phyloP scores from a whole-genome alignment of 2,888 invertebrate genomes.

The Drosophila prolongata region DNA sequence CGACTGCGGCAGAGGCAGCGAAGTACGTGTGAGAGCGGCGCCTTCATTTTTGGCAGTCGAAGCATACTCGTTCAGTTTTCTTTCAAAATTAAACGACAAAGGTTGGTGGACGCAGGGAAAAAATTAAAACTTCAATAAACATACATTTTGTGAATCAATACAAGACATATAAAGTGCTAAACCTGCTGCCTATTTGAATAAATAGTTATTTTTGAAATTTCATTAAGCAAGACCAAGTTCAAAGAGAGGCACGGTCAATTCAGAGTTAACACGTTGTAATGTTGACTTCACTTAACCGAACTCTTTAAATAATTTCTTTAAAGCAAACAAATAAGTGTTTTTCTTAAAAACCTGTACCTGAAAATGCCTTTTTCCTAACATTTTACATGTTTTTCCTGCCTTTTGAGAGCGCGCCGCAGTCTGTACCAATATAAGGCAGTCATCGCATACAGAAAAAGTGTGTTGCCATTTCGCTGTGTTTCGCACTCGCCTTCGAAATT shows the following conservation, averaged over 20 bases:
- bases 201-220: not conserved
- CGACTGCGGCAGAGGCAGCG: conserved; percentile 23
- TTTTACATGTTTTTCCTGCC: conserved; percentile 28
- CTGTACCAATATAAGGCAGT: conserved; percentile 65
- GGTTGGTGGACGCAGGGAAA: conserved; percentile 60
- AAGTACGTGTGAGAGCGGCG: conserved; percentile 44
- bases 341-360: conserved; percentile 23
- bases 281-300: not conserved
- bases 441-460: conserved; percentile 72
- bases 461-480: conserved; percentile 72
- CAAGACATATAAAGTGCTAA: conserved; percentile 1
- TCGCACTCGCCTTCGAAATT: conserved; percentile 42
- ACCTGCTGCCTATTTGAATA: not conserved
- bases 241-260: not conserved
- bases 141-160: conserved; percentile 13
- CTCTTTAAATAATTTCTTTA: not conserved
- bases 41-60: conserved; percentile 53
- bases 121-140: conserved; percentile 21
- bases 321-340: conserved; percentile 6
- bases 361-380: conserved; percentile 8
- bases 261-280: conserved; percentile 10
- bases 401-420: conserved; percentile 51
- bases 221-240: not conserved
- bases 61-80: conserved; percentile 68
- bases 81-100: conserved; percentile 58